phyloP scores from a whole-genome alignment of 2,797 vertebrate genomes.

The Acropternis orthonyx region DNA sequence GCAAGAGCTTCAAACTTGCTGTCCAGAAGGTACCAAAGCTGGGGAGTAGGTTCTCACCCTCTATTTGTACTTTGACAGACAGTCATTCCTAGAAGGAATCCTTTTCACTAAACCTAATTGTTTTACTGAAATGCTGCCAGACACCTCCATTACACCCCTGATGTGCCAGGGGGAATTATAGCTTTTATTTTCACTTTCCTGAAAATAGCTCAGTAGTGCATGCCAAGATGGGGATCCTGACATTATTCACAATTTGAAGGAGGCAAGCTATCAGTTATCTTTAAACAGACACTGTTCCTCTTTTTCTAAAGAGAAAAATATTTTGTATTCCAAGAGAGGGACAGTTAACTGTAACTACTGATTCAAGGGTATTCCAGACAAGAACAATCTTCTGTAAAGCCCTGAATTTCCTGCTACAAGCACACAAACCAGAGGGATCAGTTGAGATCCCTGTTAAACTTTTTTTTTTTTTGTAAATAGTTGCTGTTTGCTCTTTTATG shows the following conservation, averaged over 20 bases:
- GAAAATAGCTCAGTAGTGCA: neutral
- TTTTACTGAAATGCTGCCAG: conserved; percentile 42
- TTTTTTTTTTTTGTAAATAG: neutral
- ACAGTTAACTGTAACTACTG: neutral
- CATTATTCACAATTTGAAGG: conserved; percentile 13
- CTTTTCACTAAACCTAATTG: conserved; percentile 18
- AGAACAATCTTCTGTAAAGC: neutral
- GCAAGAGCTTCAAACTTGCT: neutral
- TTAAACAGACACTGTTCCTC: neutral
- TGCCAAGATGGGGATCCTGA: conserved; percentile 4
- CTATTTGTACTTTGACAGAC: neutral
- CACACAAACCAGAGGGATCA: neutral
- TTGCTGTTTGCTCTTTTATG: neutral
- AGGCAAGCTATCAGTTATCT: neutral
- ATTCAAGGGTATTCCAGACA: neutral
- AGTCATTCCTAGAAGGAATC: conserved; percentile 14
- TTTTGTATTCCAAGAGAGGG: neutral
- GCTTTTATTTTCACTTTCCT: neutral
- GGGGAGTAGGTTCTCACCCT: neutral
- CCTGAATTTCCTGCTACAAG: neutral
- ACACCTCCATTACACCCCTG: conserved; percentile 37
- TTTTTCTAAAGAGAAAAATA: neutral
- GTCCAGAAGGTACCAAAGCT: neutral
- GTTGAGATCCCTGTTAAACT: neutral
- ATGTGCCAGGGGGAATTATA: conserved; percentile 15